Evolutionary conservation across 2,888 invertebrate genomes (phyloP).

Genomic region (Dryadula phaetusa): DNA sequence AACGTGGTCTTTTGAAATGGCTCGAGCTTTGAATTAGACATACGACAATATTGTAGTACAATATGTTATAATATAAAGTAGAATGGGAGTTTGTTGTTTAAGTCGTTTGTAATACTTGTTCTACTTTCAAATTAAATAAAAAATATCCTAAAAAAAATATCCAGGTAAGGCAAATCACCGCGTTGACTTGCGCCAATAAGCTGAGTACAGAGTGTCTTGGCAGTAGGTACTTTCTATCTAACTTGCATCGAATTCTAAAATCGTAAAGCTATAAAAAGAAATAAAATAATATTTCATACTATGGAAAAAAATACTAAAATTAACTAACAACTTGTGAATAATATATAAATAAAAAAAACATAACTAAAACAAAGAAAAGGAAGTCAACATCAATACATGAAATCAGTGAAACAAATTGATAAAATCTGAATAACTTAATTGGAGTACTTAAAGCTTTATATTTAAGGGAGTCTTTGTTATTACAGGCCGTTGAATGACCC

Average conservation of each 20-base stretch:
- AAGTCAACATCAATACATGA: neutral
- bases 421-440: slow-evolving; percentile 43
- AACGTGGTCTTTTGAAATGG: slow-evolving; percentile 9
- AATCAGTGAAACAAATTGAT: slow-evolving; percentile 32
- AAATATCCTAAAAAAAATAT: too few species aligned
- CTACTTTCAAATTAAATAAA: too few species aligned
- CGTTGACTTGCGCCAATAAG: too few species aligned
- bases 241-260: too few species aligned
- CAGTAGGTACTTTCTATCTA: too few species aligned
- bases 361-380: neutral
- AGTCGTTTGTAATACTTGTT: too few species aligned
- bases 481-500: slow-evolving; percentile 42
- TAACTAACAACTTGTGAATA: neutral
- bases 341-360: neutral
- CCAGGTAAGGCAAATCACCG: too few species aligned
- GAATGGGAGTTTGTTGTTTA: neutral
- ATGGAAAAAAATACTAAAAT: neutral
- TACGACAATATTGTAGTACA: slow-evolving; percentile 2
- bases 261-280: too few species aligned
- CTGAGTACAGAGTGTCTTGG: too few species aligned
- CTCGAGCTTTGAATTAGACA: slow-evolving; percentile 8
- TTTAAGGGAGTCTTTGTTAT: slow-evolving; percentile 39
- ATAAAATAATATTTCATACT: too few species aligned
- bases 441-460: slow-evolving; percentile 32
- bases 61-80: neutral